These are phyloP conservation scores for Falco novaeseelandiae DNA, from an alignment of 2,797 vertebrate genomes.

Conservation along the genomic window DNA sequence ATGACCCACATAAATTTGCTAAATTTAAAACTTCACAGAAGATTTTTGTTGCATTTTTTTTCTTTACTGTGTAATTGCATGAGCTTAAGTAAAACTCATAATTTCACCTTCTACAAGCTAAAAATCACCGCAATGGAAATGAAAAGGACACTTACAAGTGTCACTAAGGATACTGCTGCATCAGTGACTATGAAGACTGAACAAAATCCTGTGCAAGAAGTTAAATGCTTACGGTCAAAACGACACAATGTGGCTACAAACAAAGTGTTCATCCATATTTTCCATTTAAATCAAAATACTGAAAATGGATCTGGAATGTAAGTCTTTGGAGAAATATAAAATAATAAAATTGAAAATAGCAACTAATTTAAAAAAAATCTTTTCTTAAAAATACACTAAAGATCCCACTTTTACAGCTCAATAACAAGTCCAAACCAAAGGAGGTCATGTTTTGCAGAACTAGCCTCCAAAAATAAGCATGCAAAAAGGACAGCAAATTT, in stretches of 20 bases:
- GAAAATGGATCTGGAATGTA: background rate
- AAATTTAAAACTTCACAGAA: background rate
- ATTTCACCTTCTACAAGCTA: background rate
- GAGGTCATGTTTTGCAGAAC: slow-evolving; percentile 5
- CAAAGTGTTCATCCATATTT: background rate
- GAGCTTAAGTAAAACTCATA: background rate
- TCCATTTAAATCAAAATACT: background rate
- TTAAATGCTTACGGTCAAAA: background rate
- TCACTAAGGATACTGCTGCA: background rate
- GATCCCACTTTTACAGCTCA: background rate
- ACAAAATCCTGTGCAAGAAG: background rate
- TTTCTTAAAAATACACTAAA: background rate
- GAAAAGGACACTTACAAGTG: background rate
- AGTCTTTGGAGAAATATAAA: background rate
- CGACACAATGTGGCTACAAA: background rate
- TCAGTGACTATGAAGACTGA: background rate
- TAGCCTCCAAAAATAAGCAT: slow-evolving; percentile 26
- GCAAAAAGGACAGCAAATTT: slow-evolving; percentile 17
- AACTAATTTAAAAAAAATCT: background rate
- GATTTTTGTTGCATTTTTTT: background rate
- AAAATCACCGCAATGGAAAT: background rate
- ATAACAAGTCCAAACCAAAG: background rate
- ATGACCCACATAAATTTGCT: background rate
- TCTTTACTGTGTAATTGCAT: background rate
- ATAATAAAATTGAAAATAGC: background rate